Percentiles rank a stretch among this genome's conserved stretches.
phyloP scores from a whole-genome alignment of 2,797 vertebrate species.

The Enteromius viviparus region DNA sequence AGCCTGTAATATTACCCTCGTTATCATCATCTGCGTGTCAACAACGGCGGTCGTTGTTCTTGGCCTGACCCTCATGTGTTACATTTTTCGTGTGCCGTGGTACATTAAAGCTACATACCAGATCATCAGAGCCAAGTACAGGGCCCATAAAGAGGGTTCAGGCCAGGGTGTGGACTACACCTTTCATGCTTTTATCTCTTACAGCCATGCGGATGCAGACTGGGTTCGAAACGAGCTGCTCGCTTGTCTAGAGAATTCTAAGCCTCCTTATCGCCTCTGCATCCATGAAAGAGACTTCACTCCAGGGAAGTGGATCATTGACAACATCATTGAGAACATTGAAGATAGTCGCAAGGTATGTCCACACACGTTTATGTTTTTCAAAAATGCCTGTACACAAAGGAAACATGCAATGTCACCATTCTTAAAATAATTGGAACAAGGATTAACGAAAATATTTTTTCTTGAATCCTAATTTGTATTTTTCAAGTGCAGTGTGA shows the following conservation, averaged over 20 bases:
- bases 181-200: constrained; percentile 89
- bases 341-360: constrained; percentile 84
- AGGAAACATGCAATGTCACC: neutral
- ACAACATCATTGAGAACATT: constrained; percentile 91
- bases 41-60: constrained; percentile 70
- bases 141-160: constrained; percentile 67
- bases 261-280: constrained; percentile 81
- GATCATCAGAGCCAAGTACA: constrained; percentile 80
- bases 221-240: constrained; percentile 85
- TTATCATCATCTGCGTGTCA: constrained; percentile 77
- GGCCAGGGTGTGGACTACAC: constrained; percentile 50
- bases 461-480: neutral
- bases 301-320: constrained; percentile 88
- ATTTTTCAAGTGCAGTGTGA: neutral
- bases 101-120: constrained; percentile 82
- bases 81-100: constrained; percentile 81
- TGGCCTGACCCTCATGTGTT: constrained; percentile 75
- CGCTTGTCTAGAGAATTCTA: constrained; percentile 75
- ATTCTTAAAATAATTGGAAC: neutral
- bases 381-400: neutral
- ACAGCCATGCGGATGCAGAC: constrained; percentile 82
- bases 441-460: neutral
- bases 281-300: constrained; percentile 89
- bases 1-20: constrained; percentile 78
- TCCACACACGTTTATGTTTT: neutral